Base-by-base conservation (phyloP, 2,888 invertebrate genomes). In the Nymphalis urticae region DNA sequence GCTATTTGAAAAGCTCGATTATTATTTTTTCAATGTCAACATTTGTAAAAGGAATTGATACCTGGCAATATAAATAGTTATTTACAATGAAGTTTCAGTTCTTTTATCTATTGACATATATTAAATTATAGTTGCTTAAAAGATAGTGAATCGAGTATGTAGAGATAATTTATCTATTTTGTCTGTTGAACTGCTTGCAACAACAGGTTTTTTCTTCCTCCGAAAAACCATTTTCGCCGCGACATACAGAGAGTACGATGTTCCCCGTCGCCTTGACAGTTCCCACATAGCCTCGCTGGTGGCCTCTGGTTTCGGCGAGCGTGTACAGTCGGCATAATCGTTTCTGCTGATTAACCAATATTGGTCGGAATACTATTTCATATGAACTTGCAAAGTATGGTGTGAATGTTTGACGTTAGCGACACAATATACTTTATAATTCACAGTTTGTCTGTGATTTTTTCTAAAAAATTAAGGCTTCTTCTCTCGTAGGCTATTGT, bases 401-500 rank as follows among this genome's bases (percentile, higher is more conserved):
- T 51, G 21, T 42, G 42, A 13, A 42, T 51, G 51, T 21, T 21
- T 51, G 10, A 10, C 51, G 51, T 51, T 21, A 21, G 19, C 9
- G n/a, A 6, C 17, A 48, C n/a, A 19, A 51, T 51, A n/a, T 51
- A n/a, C 9, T 51, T 51, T 10, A 51, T 10, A 9, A 21, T 21
- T 51, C 42, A 42, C 32, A 21, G 13, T 9, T 50, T 32, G 13
- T 10, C 50, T n/a, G 50, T 32, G 17, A 2, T 58, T 19, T 6
- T 36, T 10, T 42, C 10, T 42, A 58, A 48, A n/a, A 69, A 59
- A 17, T 56, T 27, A 56, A 27, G 50, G 54, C 48, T 70, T 63
- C 64, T 50, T 61, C 58, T 56, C 68, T 56, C 66, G 51, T 65
- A 64, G 62, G 70, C 61, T 63, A 32, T 58, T 62, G 58, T 62